Percentiles rank a stretch among this genome's conserved stretches.
phyloP scores from a whole-genome alignment of 2,888 invertebrate species.

The Halictus ligatus region DNA sequence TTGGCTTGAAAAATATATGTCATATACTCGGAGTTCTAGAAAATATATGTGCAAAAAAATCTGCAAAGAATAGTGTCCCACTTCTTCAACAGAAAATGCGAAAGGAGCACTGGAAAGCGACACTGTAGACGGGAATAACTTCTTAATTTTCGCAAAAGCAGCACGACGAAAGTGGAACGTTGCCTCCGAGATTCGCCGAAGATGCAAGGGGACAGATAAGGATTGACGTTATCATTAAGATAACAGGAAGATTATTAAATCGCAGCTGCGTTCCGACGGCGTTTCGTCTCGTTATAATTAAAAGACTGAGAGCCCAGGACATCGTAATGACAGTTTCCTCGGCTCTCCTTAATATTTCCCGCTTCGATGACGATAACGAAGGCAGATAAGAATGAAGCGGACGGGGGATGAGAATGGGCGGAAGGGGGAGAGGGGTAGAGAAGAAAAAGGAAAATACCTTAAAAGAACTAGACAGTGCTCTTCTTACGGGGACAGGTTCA shows the following conservation, averaged over 20 bases:
- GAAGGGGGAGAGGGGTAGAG: neutral
- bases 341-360: constrained; percentile 47
- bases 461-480: constrained; percentile 22
- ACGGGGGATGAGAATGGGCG: neutral
- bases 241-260: constrained; percentile 56
- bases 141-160: constrained; percentile 1
- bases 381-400: constrained; percentile 10
- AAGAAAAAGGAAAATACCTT: neutral
- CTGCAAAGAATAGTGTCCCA: neutral
- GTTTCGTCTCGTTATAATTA: constrained; percentile 50
- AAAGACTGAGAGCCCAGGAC: constrained; percentile 27
- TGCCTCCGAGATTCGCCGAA: neutral
- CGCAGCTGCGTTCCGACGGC: constrained; percentile 13
- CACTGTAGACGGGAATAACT: neutral
- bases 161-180: neutral
- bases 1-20: too few species aligned
- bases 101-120: neutral
- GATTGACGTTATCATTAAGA: constrained; percentile 44
- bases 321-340: constrained; percentile 29
- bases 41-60: neutral
- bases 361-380: constrained; percentile 27
- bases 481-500: constrained; percentile 34
- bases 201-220: constrained; percentile 14
- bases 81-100: neutral
- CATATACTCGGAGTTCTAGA: too few species aligned